Evolutionary conservation across 2,113 vertebrate genomes (phyloP), one percentile per base, ranked within the genome.

Genomic region (Poeciliopsis prolifica): DNA sequence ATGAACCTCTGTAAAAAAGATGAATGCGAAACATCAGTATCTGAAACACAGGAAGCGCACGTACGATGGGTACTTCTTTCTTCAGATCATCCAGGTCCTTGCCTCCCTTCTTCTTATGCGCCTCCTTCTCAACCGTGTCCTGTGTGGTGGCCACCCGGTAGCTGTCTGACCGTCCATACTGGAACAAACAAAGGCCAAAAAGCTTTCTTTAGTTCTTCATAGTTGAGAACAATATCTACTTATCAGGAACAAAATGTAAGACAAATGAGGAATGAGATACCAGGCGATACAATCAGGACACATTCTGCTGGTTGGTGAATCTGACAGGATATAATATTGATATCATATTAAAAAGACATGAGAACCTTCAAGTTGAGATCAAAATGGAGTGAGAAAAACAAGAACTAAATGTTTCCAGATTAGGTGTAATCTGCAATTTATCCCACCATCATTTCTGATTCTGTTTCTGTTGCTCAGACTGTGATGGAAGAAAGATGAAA

Each of bases 81-180:
- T 98, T 98, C 70, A 98, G 95, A 77, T 97, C 97, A 17, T 98
- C 97, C 86, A 98, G 61, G 81, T 97, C 96, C 65, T 96, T 95
- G 78, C 91, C 89, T 93, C 94, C 84, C 87, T 96, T 96, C 93
- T 98, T 97, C 91, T 97, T 96, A 78, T 95, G 95, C 0, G 96
- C 96, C 51, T 94, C 88, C 81, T 96, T 95, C 79, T 95, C 95
- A 75, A 96, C 95, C 68, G 95, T 95, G 83, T 97, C 96, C 94
- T 96, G 94, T 79, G 96, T 97, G 95, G 96, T 97, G 68, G 96
- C 95, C 94, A 97, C 95, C 72, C 95, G 96, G 84, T 97, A 97
- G 93, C 96, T 97, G 91, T 97, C 96, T 73, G 97, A 97, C 91
- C 95, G 94, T 90, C 96, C 97, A 63, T 96, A 97, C 96, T 97